Evolutionary conservation across 2,113 vertebrate genomes (phyloP), one percentile per base, ranked within the genome.

Genomic region (Aramus guarauna): DNA sequence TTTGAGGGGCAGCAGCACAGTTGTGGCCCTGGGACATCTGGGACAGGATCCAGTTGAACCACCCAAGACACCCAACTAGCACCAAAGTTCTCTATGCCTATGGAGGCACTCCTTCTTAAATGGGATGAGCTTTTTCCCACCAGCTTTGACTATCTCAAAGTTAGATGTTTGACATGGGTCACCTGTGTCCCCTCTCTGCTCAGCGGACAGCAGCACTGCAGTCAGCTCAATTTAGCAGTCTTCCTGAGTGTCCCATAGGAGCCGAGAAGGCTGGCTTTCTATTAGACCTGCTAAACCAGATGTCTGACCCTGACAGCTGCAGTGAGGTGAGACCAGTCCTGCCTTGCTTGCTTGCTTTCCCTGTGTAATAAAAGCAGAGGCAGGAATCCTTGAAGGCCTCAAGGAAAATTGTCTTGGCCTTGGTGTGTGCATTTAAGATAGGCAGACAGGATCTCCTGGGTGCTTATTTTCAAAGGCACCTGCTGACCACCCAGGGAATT

Each of bases 151-250:
- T 43, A 6, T 34, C 24, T 56, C 32, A 12, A 71, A 72, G 48
- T 74, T 6, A 50, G 34, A 37, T 64, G 22, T 56, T 85, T 76
- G 48, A 27, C 0, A 0, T 5, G 59, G 27, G 48, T 62, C n/a
- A 58, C 22, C 15, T 16, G 7, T 16, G 10, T 67, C 8, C 14
- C 20, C 39, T 66, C n/a, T 52, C 32, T 60, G 71, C 58, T 85
- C n/a, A 56, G 56, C 2, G 1, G 17, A 32, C 1, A 3, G 13
- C 50, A 91, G 23, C 0, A 0, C 37, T 76, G 17, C 14, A 17
- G 22, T 34, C 26, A 74, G 34, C 36, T 71, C 24, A 41, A 30
- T 77, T n/a, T 62, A 23, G 4, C 56, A 29, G 1, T 15, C 30
- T 43, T 68, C 45, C 86, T 72, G 16, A 3, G 1, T 37, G 20